These are phyloP conservation scores for Sprattus sprattus DNA, from an alignment of 2,113 vertebrate species.

Conservation along the genomic window DNA sequence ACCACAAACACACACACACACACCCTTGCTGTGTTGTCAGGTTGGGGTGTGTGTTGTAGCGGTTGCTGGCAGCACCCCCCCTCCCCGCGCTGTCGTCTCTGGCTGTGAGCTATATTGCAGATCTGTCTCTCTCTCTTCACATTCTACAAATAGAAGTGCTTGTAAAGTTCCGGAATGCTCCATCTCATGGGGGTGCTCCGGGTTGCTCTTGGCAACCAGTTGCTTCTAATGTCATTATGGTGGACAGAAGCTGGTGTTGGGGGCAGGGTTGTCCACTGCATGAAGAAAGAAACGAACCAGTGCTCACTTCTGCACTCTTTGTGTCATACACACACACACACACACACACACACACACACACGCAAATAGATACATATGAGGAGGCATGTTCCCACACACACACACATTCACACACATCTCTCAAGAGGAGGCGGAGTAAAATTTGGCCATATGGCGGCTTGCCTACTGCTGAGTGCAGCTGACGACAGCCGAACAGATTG, in stretches of 20 bases:
- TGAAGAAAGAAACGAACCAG: not conserved
- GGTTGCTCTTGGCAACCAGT: not conserved
- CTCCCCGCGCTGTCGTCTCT: not conserved
- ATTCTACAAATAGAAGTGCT: conserved; percentile 24
- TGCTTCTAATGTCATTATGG: not conserved
- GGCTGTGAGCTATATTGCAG: conserved; percentile 5
- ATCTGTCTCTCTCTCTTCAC: not conserved
- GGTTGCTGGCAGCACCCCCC: not conserved
- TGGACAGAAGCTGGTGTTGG: not conserved
- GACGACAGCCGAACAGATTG: conserved; percentile 70
- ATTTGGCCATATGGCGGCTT: conserved; percentile 67
- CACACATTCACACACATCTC: conserved; percentile 24
- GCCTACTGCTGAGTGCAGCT: conserved; percentile 67
- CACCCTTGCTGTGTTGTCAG: conserved; percentile 38
- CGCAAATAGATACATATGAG: not conserved
- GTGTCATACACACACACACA: not conserved
- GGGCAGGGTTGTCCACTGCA: not conserved
- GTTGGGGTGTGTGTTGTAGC: conserved; percentile 12
- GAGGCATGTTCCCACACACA: not conserved
- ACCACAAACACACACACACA: conserved; percentile 21
- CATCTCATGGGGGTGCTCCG: not conserved
- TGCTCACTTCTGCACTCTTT: not conserved
- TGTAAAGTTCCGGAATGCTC: conserved; percentile 21
- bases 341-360: not conserved
- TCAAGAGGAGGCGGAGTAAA: conserved; percentile 48